phyloP scores from a whole-genome alignment of 2,797 vertebrate species.

The Microctenopoma steveboyesi region DNA sequence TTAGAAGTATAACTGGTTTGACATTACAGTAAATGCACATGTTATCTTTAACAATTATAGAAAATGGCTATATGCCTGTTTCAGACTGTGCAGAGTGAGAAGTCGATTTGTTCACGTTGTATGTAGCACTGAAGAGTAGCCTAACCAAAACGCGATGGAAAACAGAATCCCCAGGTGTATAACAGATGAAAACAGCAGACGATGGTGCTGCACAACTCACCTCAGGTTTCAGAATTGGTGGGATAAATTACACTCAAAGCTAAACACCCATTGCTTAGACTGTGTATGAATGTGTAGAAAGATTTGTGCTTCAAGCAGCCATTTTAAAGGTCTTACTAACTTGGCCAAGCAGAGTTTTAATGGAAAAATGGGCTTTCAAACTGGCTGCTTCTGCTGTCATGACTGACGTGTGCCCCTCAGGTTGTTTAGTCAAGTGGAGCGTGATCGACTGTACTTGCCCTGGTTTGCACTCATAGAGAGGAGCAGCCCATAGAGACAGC shows the following conservation, averaged over 20 bases:
- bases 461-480: conserved; percentile 41
- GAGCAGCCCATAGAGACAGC: conserved; percentile 31
- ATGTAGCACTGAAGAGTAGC: conserved; percentile 70
- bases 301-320: conserved; percentile 27
- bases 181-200: conserved; percentile 10
- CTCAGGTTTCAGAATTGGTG: conserved; percentile 50
- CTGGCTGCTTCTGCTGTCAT: conserved; percentile 43
- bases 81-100: conserved; percentile 48
- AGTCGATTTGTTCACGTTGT: conserved; percentile 23
- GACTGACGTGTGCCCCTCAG: conserved; percentile 60
- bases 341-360: conserved; percentile 37
- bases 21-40: conserved; percentile 29
- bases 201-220: conserved; percentile 1
- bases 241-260: conserved; percentile 7
- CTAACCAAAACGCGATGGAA: conserved; percentile 44
- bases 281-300: conserved; percentile 1
- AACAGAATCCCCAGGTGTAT: conserved; percentile 27
- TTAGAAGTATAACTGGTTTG: conserved; percentile 34
- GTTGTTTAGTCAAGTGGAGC: conserved; percentile 64
- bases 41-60: conserved; percentile 15
- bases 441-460: conserved; percentile 59
- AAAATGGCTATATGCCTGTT: conserved; percentile 31
- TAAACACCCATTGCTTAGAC: background rate
- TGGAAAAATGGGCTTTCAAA: conserved; percentile 31
- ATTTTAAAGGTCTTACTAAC: conserved; percentile 42